A percentile compares a stretch with the other conserved stretches of the same genome.
Evolutionary conservation across 2,113 vertebrate species (phyloP).

Genomic region (Sander vitreus): DNA sequence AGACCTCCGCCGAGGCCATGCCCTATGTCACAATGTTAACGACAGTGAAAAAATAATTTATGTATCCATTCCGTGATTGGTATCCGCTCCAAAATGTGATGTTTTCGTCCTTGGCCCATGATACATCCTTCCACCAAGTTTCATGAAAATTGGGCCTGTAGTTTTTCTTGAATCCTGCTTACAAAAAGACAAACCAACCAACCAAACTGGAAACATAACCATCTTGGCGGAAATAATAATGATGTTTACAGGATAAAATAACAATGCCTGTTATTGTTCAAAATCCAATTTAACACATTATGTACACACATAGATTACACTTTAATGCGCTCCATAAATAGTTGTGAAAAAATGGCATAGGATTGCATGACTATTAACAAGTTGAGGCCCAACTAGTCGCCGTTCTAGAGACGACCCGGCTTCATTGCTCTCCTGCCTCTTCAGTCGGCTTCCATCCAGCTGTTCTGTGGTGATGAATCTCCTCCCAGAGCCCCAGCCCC

Average conservation of each 20-base stretch:
- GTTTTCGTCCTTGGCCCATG: no score
- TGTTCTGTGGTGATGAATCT: constrained; percentile 87
- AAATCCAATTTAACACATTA: background rate
- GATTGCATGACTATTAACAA: background rate
- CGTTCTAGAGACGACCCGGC: constrained; percentile 8
- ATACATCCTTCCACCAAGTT: no score
- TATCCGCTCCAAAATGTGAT: no score
- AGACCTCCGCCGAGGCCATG: no score
- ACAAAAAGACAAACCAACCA: no score
- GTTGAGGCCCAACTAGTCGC: background rate
- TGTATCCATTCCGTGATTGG: no score
- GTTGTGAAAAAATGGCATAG: constrained; percentile 2
- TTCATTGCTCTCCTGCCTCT: constrained; percentile 15
- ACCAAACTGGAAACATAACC: no score
- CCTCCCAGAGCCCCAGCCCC: constrained; percentile 85
- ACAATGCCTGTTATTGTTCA: background rate
- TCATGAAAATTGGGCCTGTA: no score
- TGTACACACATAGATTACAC: background rate
- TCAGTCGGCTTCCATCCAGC: constrained; percentile 63
- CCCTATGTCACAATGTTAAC: no score
- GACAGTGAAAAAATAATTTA: no score
- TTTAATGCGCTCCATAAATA: background rate
- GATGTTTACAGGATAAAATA: background rate
- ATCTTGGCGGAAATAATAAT: background rate
- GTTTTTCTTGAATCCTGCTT: no score